Evolutionary conservation across 2,797 vertebrate genomes (phyloP).

Genomic region (Acomys russatus): DNA sequence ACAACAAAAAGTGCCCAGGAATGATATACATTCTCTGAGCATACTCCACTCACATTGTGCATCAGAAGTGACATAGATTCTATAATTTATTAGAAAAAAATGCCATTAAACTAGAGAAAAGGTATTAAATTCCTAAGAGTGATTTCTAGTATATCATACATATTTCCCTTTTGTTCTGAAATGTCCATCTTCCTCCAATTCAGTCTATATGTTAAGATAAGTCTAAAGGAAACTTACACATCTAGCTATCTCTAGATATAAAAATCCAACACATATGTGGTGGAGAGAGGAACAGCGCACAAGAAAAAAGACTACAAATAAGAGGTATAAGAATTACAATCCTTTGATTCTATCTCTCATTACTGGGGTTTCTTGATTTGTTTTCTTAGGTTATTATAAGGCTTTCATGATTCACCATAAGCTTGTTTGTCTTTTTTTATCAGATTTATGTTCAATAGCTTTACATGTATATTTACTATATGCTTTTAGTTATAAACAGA

Average conservation of each 20-base stretch:
- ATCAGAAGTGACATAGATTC: slow-evolving; percentile 48
- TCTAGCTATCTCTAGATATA: slow-evolving; percentile 31
- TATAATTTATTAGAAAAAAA: neutral
- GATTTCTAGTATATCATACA: neutral
- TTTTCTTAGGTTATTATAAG: neutral
- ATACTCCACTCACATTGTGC: neutral
- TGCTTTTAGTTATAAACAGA: neutral
- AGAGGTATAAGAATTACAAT: neutral
- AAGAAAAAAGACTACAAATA: slow-evolving; percentile 23
- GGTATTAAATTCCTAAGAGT: slow-evolving; percentile 36
- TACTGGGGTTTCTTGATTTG: slow-evolving; percentile 28
- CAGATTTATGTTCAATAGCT: slow-evolving; percentile 6
- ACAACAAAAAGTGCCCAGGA: neutral
- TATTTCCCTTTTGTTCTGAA: slow-evolving; percentile 29
- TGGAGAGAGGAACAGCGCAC: neutral
- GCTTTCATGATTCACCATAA: neutral
- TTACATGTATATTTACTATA: neutral
- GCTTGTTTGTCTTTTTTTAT: neutral
- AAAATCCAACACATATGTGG: neutral
- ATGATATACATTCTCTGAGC: slow-evolving; percentile 51
- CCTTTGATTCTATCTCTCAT: neutral
- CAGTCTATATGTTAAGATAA: neutral
- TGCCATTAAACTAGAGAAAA: slow-evolving; percentile 12
- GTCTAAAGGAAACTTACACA: slow-evolving; percentile 5
- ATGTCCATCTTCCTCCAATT: slow-evolving; percentile 36